Evolutionary conservation across 2,888 invertebrate genomes (phyloP).

Genomic region (Agrotis exclamationis): DNA sequence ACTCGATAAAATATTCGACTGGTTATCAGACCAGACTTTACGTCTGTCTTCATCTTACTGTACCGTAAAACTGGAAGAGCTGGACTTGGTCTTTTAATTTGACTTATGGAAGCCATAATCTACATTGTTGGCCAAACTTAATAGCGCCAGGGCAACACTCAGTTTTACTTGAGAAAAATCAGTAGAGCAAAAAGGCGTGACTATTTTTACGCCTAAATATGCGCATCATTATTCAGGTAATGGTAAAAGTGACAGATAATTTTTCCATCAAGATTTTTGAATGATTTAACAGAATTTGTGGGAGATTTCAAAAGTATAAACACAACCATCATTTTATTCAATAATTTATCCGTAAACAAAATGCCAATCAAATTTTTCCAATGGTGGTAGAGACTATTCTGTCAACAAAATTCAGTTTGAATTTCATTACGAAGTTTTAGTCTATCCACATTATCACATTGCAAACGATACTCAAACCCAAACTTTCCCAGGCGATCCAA

Average conservation of each 20-base stretch:
- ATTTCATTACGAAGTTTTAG: not conserved
- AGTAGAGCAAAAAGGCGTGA: too few species aligned
- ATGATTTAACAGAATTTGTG: too few species aligned
- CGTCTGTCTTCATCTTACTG: slow-evolving; percentile 6
- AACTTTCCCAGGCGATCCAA: not conserved
- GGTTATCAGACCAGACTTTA: slow-evolving; percentile 6
- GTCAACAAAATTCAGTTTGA: too few species aligned
- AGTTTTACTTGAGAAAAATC: too few species aligned
- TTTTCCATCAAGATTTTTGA: too few species aligned
- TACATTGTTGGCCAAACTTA: not conserved
- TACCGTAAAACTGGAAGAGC: not conserved
- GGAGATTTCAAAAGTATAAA: too few species aligned
- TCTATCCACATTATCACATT: not conserved
- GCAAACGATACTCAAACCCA: not conserved
- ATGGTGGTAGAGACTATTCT: not conserved
- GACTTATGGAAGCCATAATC: not conserved
- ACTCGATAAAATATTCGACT: slow-evolving; percentile 15
- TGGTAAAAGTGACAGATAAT: too few species aligned
- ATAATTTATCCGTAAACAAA: too few species aligned
- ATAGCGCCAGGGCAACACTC: not conserved
- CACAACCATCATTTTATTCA: too few species aligned
- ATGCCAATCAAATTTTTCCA: not conserved
- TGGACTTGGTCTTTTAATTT: not conserved
- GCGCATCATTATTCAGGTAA: too few species aligned
- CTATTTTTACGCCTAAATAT: too few species aligned